Conservation (phyloP, 2,113 vertebrate genomes). For the Nipponia nippon region DNA sequence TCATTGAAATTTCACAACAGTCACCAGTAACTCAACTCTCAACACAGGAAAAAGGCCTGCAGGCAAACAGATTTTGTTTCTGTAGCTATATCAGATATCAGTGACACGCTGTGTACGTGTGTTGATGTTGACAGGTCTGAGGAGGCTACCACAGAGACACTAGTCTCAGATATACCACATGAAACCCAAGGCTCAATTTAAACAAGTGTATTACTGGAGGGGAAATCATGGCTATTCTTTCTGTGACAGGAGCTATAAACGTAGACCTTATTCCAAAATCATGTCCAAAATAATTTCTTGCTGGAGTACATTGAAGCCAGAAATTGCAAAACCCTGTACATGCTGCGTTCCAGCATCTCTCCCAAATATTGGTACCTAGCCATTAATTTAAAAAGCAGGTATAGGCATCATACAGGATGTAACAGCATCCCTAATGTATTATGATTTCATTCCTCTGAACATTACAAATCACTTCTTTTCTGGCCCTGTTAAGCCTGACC, state of each 20-base stretch:
- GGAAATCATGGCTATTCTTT: neutral
- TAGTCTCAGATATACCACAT: neutral
- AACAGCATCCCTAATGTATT: neutral
- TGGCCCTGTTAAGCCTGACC: neutral
- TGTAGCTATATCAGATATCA: neutral
- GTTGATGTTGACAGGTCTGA: neutral
- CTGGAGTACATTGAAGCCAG: neutral
- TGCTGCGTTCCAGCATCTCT: neutral
- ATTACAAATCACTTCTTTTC: neutral
- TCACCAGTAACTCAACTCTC: neutral
- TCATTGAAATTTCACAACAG: neutral
- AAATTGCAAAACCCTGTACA: neutral
- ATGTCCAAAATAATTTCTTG: too few species aligned
- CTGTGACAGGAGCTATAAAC: neutral
- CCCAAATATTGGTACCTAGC: neutral
- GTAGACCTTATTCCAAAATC: neutral
- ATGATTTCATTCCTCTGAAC: neutral
- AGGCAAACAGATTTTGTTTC: neutral
- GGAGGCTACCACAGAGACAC: neutral
- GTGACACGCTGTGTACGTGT: rapidly evolving
- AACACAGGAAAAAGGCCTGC: neutral
- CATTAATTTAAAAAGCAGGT: neutral
- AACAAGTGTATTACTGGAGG: neutral
- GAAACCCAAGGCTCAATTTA: neutral
- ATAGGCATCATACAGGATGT: neutral